phyloP scores from a whole-genome alignment of 2,888 invertebrate genomes.

The Empis livida region DNA sequence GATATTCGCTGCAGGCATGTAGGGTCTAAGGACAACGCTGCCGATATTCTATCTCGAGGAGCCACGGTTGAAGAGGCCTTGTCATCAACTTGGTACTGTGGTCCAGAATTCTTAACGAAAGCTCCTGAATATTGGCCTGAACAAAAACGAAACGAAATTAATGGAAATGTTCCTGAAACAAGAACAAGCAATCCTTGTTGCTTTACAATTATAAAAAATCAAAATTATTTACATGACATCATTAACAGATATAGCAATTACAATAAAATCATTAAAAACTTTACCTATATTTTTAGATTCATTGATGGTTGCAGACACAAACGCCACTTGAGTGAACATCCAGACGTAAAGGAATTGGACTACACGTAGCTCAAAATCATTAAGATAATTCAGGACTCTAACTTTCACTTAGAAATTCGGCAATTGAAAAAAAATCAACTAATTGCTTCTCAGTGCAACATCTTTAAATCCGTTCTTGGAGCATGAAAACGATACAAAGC shows the following conservation, averaged over 20 bases:
- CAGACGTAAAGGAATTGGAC: background rate
- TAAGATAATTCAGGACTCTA: background rate
- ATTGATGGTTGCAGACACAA: background rate
- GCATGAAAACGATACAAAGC: background rate
- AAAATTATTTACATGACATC: no score
- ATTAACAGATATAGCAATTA: background rate
- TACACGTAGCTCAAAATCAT: background rate
- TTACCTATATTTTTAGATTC: constrained; percentile 5
- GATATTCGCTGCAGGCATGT: constrained; percentile 17
- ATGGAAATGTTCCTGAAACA: background rate
- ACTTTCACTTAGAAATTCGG: background rate
- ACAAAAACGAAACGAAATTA: no score
- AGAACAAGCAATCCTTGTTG: no score
- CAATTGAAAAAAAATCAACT: background rate
- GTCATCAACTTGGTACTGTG: background rate
- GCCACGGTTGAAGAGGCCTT: background rate
- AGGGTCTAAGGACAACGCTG: constrained; percentile 18
- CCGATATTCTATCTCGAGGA: constrained; percentile 22
- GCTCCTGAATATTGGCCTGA: background rate
- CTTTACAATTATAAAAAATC: no score
- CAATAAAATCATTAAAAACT: constrained; percentile 1
- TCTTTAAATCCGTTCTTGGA: background rate
- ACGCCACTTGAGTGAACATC: no score
- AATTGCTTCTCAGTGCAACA: background rate
- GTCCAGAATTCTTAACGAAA: constrained; percentile 2